Evolutionary conservation across 2,113 vertebrate genomes (phyloP), one percentile per base, ranked within the genome.

Genomic region (Boleophthalmus pectinirostris): DNA sequence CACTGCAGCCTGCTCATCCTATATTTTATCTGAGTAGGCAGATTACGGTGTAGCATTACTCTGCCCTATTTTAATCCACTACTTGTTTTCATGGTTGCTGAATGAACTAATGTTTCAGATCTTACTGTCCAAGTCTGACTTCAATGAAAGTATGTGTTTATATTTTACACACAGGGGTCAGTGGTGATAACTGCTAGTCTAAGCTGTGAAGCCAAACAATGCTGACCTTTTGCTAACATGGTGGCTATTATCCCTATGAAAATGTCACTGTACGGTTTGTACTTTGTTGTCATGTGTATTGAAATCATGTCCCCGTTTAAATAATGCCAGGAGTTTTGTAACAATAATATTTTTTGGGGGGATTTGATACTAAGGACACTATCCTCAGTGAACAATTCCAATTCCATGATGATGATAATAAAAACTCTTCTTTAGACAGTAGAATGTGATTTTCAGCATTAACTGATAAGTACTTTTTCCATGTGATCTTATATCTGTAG

Each of bases 1-100:
- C 70, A 82, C 43, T 25, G 47, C 45, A 25, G 25, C 68, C 68
- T 73, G 43, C 57, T 23, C 68, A 46, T 74, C 5, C 53, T 60
- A 23, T 77, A 49, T 64, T 79, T 66, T 23, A 56, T 69, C 72
- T 75, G 66, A 68, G 33, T 77, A 35, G 47, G 61, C 23, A 66
- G 67, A 67, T 53, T 77, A 33, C 29, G 20, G 29, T 8, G 1
- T 18, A 63, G 12, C 13, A 15, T 25, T 35, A 1, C 60, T 33
- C 15, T 20, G 1, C 6, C 6, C 13, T 35, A 6, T 56, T 56
- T 56, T 56, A 5, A 58, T 25, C 24, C 23, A 58, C 56, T n/a
- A 12, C 58, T 33, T 15, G 9, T 18, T 43, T 38, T 20, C 29
- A 63, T 11, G 33, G 2, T 20, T 18, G 33, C 33, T 64, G 33